Percentiles rank a stretch among this genome's conserved stretches.
phyloP scores from a whole-genome alignment of 2,797 vertebrate genomes.

The Cuniculus paca region DNA sequence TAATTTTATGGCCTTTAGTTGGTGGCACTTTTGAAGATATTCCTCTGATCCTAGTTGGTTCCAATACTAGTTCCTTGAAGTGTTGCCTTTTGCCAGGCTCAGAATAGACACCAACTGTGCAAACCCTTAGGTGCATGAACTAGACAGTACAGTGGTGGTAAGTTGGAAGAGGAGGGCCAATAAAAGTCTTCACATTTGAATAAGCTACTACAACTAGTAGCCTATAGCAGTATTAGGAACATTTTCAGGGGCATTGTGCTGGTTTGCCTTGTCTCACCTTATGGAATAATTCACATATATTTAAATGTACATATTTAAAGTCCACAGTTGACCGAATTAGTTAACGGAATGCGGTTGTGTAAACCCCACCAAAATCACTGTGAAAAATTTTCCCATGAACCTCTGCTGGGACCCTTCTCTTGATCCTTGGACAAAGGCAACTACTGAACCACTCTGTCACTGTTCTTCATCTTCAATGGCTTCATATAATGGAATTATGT shows the following conservation, averaged over 20 bases:
- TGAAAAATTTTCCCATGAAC: neutral
- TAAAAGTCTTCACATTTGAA: neutral
- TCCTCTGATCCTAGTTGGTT: neutral
- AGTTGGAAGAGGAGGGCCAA: neutral
- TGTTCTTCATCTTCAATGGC: neutral
- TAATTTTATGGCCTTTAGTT: conserved; percentile 23
- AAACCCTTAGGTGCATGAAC: neutral
- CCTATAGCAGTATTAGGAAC: neutral
- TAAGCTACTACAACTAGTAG: neutral
- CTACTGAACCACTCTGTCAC: neutral
- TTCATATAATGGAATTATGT: neutral
- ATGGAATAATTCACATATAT: neutral
- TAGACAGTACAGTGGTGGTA: neutral
- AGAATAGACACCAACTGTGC: neutral
- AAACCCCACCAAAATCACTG: neutral
- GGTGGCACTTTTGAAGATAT: neutral
- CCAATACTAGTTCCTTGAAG: neutral
- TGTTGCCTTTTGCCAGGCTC: neutral
- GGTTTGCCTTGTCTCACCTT: neutral
- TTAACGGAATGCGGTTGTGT: neutral
- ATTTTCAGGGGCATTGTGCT: neutral
- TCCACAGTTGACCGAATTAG: neutral
- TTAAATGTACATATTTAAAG: conserved; percentile 7
- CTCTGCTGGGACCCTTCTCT: neutral
- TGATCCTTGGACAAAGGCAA: neutral